These are phyloP conservation scores for Cynocephalus volans DNA, from an alignment of 2,113 vertebrate species.

Conservation along the genomic window DNA sequence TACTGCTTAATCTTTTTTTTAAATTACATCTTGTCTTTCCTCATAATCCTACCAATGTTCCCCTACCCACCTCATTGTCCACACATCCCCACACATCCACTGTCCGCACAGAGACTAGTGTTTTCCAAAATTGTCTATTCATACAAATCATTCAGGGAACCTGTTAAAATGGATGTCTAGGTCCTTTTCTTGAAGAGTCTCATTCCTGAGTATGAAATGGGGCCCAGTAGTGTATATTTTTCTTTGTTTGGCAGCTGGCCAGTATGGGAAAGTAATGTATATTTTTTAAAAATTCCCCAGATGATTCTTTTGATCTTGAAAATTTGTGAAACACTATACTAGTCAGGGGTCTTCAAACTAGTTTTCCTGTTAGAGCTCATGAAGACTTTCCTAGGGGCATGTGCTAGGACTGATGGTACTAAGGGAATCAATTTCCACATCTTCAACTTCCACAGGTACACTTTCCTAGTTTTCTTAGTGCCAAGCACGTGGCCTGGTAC, in stretches of 20 bases:
- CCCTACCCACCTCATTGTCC: not conserved
- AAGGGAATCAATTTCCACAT: constrained; percentile 20
- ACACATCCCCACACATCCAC: not conserved
- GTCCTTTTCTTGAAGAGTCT: constrained; percentile 21
- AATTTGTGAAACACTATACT: constrained; percentile 1
- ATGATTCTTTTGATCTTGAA: not conserved
- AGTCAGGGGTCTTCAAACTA: not conserved
- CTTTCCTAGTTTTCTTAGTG: not conserved
- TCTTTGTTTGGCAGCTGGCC: no score
- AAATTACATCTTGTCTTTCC: not conserved
- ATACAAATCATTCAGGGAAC: not conserved
- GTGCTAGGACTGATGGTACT: not conserved
- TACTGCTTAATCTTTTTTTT: not conserved
- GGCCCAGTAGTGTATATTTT: not conserved
- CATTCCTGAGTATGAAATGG: constrained; percentile 19
- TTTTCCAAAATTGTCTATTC: constrained; percentile 1
- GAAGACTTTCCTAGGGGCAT: not conserved
- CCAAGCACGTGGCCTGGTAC: not conserved
- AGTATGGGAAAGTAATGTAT: not conserved
- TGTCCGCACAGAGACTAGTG: not conserved
- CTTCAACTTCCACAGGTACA: not conserved
- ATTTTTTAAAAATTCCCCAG: not conserved
- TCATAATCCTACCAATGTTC: not conserved
- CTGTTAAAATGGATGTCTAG: constrained; percentile 3
- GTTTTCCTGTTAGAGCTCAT: constrained; percentile 18